Evolutionary conservation across 2,888 invertebrate species (phyloP).

Genomic region (Tillus elongatus): DNA sequence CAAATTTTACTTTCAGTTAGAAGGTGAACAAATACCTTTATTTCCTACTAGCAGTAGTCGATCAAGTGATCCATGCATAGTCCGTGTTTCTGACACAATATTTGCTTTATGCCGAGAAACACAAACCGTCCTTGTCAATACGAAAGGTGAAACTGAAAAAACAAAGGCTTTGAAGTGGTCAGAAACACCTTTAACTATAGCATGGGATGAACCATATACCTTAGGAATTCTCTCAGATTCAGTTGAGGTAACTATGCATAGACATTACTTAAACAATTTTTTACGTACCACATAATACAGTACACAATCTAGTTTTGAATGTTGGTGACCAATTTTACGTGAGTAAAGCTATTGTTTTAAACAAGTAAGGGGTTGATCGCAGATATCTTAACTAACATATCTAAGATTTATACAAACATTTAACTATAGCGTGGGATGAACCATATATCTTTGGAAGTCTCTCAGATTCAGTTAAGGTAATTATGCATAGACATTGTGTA

Average conservation of each 20-base stretch:
- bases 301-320: too few species aligned
- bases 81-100: constrained; percentile 63
- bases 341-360: constrained; percentile 6
- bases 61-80: constrained; percentile 73
- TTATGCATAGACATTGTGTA: too few species aligned
- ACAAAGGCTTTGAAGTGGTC: constrained; percentile 71
- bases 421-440: constrained; percentile 77
- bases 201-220: constrained; percentile 89
- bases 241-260: constrained; percentile 57
- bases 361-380: too few species aligned
- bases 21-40: constrained; percentile 66
- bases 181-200: constrained; percentile 64
- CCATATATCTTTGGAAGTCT: constrained; percentile 85
- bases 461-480: constrained; percentile 65
- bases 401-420: too few species aligned
- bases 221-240: constrained; percentile 75
- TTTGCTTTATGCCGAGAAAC: constrained; percentile 82
- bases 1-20: constrained; percentile 32
- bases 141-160: constrained; percentile 57
- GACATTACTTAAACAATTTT: too few species aligned
- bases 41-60: constrained; percentile 75
- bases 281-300: too few species aligned
- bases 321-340: background rate
- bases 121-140: constrained; percentile 77
- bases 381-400: too few species aligned